Evolutionary conservation across 2,888 invertebrate genomes (phyloP).

Genomic region (Athalia rosae): DNA sequence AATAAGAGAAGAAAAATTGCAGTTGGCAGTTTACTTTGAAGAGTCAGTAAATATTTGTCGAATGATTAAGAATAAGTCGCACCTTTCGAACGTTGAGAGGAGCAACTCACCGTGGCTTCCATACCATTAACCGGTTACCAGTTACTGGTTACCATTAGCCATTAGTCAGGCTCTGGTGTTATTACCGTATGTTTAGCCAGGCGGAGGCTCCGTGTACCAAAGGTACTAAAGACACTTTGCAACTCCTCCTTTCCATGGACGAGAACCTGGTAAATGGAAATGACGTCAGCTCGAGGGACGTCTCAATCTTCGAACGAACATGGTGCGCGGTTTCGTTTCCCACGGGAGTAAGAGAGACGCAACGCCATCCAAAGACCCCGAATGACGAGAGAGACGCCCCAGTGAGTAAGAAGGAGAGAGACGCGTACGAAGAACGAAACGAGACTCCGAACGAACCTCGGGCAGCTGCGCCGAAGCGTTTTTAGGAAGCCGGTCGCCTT

Average conservation of each 20-base stretch:
- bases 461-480: constrained; percentile 42
- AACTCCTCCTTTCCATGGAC: constrained; percentile 23
- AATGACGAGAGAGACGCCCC: constrained; percentile 16
- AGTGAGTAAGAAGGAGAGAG: constrained; percentile 19
- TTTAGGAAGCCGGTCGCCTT: constrained; percentile 47
- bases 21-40: not conserved
- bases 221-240: constrained; percentile 40
- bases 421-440: constrained; percentile 11
- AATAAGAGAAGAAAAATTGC: not conserved
- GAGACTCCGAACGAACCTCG: constrained; percentile 19
- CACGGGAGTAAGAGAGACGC: constrained; percentile 35
- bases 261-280: constrained; percentile 30
- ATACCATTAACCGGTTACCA: constrained; percentile 38
- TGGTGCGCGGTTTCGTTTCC: constrained; percentile 11
- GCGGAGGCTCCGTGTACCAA: constrained; percentile 7
- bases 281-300: constrained; percentile 33
- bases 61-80: constrained; percentile 45
- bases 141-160: constrained; percentile 39
- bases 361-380: not conserved
- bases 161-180: constrained; percentile 41
- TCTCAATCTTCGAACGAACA: constrained; percentile 29
- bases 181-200: constrained; percentile 34
- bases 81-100: constrained; percentile 40
- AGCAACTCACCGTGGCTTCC: constrained; percentile 10
- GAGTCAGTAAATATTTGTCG: constrained; percentile 35